Evolutionary conservation across 2,113 vertebrate genomes (phyloP), one percentile per base, ranked within the genome.

Genomic region (Clarias macrocephalus): DNA sequence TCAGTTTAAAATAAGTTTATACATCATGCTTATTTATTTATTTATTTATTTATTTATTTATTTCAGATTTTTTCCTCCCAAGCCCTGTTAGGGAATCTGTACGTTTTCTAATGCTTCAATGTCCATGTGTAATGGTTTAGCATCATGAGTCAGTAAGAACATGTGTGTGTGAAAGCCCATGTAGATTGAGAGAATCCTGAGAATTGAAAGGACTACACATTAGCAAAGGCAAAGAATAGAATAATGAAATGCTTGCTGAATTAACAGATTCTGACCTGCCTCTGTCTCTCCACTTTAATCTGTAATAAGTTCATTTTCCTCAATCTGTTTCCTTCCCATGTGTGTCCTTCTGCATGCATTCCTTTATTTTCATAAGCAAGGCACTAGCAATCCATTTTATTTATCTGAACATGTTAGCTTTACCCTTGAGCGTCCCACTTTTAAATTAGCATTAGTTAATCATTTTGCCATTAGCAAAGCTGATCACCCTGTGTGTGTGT

Each of bases 161-260:
- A 72, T 70, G 30, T 21, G 33, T 16, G 28, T 33, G 28, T 48
- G 4, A 13, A 76, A 76, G 42, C 73, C 42, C 23, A 52, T 42
- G 23, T 23, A 42, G 33, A 73, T 37, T 37, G 30, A 23, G 19
- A 25, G 3, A 37, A 75, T 52, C 42, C 73, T 52, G 42, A 52
- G 42, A 77, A n/a, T n/a, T 77, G 7, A 77, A 56, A 15, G 13
- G 48, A 7, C 6, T 7, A 48, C 52, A 77, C 56, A 18, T 42
- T 18, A 73, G 33, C 70, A 30, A 81, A 15, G 25, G 30, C 66
- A 86, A 83, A 80, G 82, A 8, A 73, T 73, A 90, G 93, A 93
- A 90, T 95, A 94, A 95, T 92, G 93, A 95, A 95, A 93, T 92
- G 90, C 90, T 92, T 86, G 86, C 87, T 93, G 90, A 93, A 94